Evolutionary conservation across 2,113 vertebrate species (phyloP).

Genomic region (Lepus europaeus): DNA sequence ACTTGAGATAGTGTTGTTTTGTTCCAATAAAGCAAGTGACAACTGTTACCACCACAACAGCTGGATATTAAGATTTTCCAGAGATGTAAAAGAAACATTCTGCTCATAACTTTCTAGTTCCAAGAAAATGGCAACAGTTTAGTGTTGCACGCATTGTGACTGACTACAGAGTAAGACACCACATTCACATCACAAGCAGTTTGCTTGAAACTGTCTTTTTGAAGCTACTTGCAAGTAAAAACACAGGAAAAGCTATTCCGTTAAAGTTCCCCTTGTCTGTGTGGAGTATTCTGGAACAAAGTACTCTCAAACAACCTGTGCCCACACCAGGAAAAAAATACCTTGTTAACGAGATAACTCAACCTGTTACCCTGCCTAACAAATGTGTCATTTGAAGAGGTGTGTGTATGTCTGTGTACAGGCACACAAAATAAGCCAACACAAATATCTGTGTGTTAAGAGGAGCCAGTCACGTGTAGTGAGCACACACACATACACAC

Average conservation of each 20-base stretch:
- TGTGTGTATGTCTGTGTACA: neutral
- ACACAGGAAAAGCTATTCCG: neutral
- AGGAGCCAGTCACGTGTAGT: neutral
- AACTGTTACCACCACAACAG: neutral
- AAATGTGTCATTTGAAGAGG: neutral
- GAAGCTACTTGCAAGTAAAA: neutral
- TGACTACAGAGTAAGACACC: neutral
- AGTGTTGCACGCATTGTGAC: neutral
- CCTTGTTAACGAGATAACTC: neutral
- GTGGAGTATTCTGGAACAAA: neutral
- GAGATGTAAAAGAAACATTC: conserved; percentile 58
- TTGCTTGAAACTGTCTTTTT: neutral
- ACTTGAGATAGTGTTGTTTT: neutral
- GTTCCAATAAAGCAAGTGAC: neutral
- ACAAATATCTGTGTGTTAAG: no score
- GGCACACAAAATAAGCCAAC: no score
- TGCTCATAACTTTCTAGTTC: conserved; percentile 43
- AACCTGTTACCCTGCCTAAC: no score
- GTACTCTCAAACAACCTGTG: neutral
- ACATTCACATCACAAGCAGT: neutral
- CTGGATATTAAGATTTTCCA: neutral
- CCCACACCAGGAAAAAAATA: neutral
- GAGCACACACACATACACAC: no score
- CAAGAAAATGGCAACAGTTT: conserved; percentile 53
- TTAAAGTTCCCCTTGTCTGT: neutral